phyloP scores from a whole-genome alignment of 2,888 invertebrate species.

The Chloromyia formosa region DNA sequence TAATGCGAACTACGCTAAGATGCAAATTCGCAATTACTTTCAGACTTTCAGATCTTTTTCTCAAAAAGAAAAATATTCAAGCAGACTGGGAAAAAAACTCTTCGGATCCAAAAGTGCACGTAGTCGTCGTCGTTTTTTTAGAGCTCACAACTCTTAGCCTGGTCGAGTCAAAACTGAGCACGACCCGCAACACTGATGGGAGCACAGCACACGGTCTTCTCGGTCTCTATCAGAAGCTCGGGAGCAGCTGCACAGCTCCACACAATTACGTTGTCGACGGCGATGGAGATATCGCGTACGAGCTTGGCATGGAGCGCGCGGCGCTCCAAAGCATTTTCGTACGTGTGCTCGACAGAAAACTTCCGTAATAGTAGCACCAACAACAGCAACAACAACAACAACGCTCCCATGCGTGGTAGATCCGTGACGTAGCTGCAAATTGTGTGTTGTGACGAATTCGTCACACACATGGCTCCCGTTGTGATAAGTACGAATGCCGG shows the following conservation, averaged over 20 bases:
- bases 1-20: no score
- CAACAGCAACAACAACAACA: neutral
- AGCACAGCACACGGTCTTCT: conserved; percentile 1
- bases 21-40: conserved; percentile 33
- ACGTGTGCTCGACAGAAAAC: neutral
- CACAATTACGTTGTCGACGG: neutral
- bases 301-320: neutral
- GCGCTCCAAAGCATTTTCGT: neutral
- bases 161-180: conserved; percentile 52
- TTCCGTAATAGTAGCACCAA: neutral
- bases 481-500: neutral
- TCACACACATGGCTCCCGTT: conserved; percentile 30
- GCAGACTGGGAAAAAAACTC: conserved; percentile 32
- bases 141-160: conserved; percentile 50
- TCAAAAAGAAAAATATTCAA: conserved; percentile 19
- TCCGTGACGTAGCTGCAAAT: conserved; percentile 17
- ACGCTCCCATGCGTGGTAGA: conserved; percentile 3
- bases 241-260: conserved; percentile 25
- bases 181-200: conserved; percentile 18
- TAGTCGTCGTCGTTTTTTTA: conserved; percentile 27
- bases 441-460: conserved; percentile 17
- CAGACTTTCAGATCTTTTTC: conserved; percentile 38
- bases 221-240: conserved; percentile 24
- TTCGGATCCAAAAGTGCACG: conserved; percentile 23
- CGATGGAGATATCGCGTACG: neutral